Evolutionary conservation across 2,113 vertebrate genomes (phyloP).

Genomic region (Ptilorrhoa leucosticta): DNA sequence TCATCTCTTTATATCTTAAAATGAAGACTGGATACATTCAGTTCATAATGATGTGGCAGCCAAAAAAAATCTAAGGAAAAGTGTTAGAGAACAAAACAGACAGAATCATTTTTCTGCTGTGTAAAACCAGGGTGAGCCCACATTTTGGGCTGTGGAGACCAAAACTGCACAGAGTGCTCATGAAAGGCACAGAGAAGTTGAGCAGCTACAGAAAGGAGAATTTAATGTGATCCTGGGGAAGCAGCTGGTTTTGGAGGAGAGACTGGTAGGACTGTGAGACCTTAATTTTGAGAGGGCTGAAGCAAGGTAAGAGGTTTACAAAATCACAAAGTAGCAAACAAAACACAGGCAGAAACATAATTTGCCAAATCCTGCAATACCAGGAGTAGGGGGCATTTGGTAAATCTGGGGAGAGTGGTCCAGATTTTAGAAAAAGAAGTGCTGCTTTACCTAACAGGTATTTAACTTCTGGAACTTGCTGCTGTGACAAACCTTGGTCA

Average conservation of each 20-base stretch:
- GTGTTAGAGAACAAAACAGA: neutral
- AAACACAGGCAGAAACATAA: neutral
- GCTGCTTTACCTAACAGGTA: neutral
- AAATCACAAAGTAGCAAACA: neutral
- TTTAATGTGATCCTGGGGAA: neutral
- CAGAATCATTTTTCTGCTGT: neutral
- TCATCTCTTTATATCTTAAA: neutral
- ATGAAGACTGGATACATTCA: neutral
- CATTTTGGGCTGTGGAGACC: neutral
- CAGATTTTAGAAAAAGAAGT: neutral
- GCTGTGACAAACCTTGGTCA: neutral
- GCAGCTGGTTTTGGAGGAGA: neutral
- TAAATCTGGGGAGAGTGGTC: neutral
- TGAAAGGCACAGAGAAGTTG: neutral
- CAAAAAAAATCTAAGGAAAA: neutral
- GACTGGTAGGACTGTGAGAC: neutral
- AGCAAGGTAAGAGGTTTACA: neutral
- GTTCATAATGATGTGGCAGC: neutral
- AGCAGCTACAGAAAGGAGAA: neutral
- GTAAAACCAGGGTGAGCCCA: neutral
- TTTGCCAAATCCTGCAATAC: neutral
- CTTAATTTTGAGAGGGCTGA: neutral
- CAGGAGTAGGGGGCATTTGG: neutral
- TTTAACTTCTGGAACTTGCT: neutral
- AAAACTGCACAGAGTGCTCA: neutral